These are phyloP conservation scores for Aphelinus certus DNA, from an alignment of 1,140 invertebrate genomes.

Conservation along the genomic window DNA sequence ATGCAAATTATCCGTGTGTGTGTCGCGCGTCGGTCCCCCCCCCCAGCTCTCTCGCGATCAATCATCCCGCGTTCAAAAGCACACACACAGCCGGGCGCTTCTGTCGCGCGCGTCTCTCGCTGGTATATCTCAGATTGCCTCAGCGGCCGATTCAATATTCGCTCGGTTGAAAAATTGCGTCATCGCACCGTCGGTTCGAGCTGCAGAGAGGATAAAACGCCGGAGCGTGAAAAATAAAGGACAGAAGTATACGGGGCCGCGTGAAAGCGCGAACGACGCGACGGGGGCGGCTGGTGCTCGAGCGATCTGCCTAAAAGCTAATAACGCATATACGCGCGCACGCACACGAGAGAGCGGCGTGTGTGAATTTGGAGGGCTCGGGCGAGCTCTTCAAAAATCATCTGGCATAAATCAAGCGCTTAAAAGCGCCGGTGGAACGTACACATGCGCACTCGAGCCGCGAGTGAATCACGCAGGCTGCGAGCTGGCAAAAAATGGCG, in stretches of 20 bases:
- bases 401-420: conserved; percentile 32
- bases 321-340: conserved; percentile 14
- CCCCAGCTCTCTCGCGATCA: too few species aligned
- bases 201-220: not conserved
- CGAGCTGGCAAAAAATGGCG: conserved; percentile 1
- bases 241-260: not conserved
- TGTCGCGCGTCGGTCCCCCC: too few species aligned
- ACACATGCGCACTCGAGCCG: not conserved
- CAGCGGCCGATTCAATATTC: not conserved
- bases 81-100: too few species aligned
- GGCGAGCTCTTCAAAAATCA: conserved; percentile 22
- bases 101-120: too few species aligned
- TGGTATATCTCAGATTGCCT: not conserved
- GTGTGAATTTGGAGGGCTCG: conserved; percentile 17
- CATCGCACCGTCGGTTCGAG: not conserved
- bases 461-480: conserved; percentile 19
- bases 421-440: not conserved
- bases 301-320: conserved; percentile 26
- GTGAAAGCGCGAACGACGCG: too few species aligned
- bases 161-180: not conserved
- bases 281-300: not conserved
- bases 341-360: not conserved
- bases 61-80: too few species aligned
- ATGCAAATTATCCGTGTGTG: too few species aligned
- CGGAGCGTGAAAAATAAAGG: conserved; percentile 5